Evolutionary conservation across 2,888 invertebrate species (phyloP), one percentile per base, ranked within the genome.

Genomic region (Lasioglossum pauxillum): DNA sequence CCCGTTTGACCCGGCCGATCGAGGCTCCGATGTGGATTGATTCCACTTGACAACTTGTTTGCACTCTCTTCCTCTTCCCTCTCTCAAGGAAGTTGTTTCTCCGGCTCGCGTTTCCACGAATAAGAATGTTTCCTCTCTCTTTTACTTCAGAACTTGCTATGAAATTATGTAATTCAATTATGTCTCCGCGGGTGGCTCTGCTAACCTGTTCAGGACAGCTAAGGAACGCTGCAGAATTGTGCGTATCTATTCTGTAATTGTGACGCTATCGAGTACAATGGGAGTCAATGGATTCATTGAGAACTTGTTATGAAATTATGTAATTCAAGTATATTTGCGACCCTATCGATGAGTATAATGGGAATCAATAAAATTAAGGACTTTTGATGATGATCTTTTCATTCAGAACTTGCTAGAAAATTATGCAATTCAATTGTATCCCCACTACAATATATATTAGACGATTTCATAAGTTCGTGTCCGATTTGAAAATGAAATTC

Each of bases 41-140:
- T 84, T 83, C 83, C 44, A 60, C 77, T 88, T 81, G 87, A 90
- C 90, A 88, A 86, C 88, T 91, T 91, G 89, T 91, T 91, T 87
- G 80, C 77, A 74, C 82, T 88, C 84, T 81, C 74, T 72, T 83
- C 79, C 78, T 84, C 82, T 64, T 60, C 64, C 69, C 23, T 16
- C 27, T 46, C 46, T 4, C 31, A 4, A 4, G 23, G 49, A 57
- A 35, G 49, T 10, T 44, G 19, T 57, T 16, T 69, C 73, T 19
- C 16, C 38, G 14, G 41, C 41, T 5, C 14, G 41, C 72, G 44
- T 75, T 83, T 83, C 80, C 77, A 81, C 57, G 74, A 69, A 53
- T 46, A 74, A 41, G 12, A 77, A 72, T 57, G 23, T n/a, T 57
- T 12, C 12, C 57, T 57, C n/a, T 57, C n/a, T 57, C n/a, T 57